These are phyloP conservation scores for Hydrotaea cyrtoneurina DNA, from an alignment of 2,888 invertebrate genomes.

Conservation along the genomic window DNA sequence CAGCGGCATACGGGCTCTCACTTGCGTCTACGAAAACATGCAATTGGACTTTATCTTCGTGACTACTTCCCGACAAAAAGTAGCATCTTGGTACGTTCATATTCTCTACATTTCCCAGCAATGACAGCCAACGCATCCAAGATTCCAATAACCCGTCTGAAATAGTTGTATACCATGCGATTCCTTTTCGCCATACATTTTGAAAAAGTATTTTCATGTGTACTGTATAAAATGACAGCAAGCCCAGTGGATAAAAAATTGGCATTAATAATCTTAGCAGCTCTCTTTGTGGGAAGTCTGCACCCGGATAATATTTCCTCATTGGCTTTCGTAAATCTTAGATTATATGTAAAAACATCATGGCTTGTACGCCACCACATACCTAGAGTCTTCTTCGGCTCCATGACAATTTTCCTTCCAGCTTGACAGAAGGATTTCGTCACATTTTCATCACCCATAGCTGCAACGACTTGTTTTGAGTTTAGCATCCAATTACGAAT, in stretches of 20 bases:
- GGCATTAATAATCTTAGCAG: conserved; percentile 62
- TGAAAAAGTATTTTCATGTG: too few species aligned
- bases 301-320: conserved; percentile 33
- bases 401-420: conserved; percentile 43
- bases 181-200: too few species aligned
- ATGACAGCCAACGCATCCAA: conserved; percentile 52
- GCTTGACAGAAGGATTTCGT: conserved; percentile 38
- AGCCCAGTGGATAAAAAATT: conserved; percentile 64
- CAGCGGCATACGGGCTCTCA: too few species aligned
- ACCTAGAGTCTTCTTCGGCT: conserved; percentile 60
- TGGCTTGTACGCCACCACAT: conserved; percentile 58
- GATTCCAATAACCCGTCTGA: conserved; percentile 32
- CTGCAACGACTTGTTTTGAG: conserved; percentile 43
- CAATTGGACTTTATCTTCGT: conserved; percentile 11
- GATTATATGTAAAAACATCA: conserved; percentile 55
- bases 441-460: conserved; percentile 45
- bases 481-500: conserved; percentile 67
- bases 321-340: conserved; percentile 58
- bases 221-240: conserved; percentile 49
- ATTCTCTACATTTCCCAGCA: conserved; percentile 40
- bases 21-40: too few species aligned
- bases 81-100: too few species aligned
- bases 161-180: too few species aligned
- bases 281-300: conserved; percentile 58
- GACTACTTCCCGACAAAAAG: neutral